phyloP scores from a whole-genome alignment of 2,797 vertebrate genomes.

The Sternotherus odoratus region DNA sequence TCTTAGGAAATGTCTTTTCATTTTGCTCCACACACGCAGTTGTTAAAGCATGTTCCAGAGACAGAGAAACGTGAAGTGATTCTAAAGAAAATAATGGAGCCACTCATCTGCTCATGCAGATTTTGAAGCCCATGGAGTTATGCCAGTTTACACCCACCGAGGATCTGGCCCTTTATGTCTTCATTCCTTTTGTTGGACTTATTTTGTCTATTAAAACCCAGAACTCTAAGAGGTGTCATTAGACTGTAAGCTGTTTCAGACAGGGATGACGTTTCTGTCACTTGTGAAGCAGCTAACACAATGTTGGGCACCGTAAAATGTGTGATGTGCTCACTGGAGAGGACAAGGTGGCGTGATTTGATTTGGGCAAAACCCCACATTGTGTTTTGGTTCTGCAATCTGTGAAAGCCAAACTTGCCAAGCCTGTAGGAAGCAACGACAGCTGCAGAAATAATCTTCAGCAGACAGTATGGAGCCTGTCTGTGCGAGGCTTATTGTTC shows the following conservation, averaged over 20 bases:
- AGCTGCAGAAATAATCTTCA: neutral
- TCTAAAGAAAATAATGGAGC: conserved; percentile 55
- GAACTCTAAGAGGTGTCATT: neutral
- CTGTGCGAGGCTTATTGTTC: neutral
- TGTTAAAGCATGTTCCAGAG: conserved; percentile 33
- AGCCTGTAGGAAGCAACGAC: neutral
- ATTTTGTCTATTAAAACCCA: neutral
- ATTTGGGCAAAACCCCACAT: neutral
- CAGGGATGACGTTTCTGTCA: neutral
- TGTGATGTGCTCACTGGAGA: neutral
- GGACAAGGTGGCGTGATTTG: neutral
- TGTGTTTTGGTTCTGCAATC: neutral
- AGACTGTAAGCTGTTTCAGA: neutral
- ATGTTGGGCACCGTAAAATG: neutral
- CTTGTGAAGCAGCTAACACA: neutral
- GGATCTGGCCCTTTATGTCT: neutral
- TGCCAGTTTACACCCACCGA: neutral
- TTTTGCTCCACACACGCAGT: neutral
- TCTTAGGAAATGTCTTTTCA: neutral
- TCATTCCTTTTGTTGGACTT: neutral
- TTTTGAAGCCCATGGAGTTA: neutral
- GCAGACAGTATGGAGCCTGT: neutral
- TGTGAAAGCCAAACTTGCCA: neutral
- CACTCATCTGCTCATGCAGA: neutral
- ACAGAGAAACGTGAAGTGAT: conserved; percentile 42